phyloP scores from a whole-genome alignment of 2,888 invertebrate species.

The Nomada goodeniana region DNA sequence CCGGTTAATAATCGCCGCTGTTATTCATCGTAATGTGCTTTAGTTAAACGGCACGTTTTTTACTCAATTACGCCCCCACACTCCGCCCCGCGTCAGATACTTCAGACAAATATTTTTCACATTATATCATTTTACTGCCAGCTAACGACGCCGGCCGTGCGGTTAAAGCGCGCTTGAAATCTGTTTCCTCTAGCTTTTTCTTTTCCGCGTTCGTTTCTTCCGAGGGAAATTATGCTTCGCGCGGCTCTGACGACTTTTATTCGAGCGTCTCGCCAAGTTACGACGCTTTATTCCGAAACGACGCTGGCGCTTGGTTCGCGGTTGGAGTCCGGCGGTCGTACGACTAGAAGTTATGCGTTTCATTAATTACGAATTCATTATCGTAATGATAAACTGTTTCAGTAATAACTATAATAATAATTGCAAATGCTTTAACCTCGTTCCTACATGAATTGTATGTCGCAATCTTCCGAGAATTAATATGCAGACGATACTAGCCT shows the following conservation, averaged over 20 bases:
- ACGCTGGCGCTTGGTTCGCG: background rate
- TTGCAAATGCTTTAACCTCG: no score
- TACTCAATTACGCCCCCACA: slow-evolving; percentile 42
- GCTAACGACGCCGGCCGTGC: slow-evolving; percentile 37
- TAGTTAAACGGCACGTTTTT: slow-evolving; percentile 52
- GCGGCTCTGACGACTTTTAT: slow-evolving; percentile 24
- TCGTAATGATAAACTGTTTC: no score
- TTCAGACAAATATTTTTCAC: slow-evolving; percentile 52
- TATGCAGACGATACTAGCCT: no score
- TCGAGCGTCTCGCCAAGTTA: slow-evolving; percentile 23
- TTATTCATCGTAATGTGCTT: slow-evolving; percentile 56
- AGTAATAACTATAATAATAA: no score
- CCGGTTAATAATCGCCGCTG: slow-evolving; percentile 29
- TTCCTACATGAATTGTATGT: no score
- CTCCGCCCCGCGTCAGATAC: slow-evolving; percentile 44
- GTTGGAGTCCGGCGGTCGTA: slow-evolving; percentile 7
- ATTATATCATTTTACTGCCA: slow-evolving; percentile 48
- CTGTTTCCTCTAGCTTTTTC: background rate
- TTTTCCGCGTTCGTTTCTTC: background rate
- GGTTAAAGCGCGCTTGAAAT: slow-evolving; percentile 20
- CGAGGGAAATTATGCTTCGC: slow-evolving; percentile 21
- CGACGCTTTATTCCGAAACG: slow-evolving; percentile 11
- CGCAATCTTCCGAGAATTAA: no score
- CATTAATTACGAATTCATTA: no score
- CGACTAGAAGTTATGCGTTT: slow-evolving; percentile 11